Evolutionary conservation across 1,140 invertebrate species (phyloP), one percentile per base, ranked within the genome.

Genomic region (Aleiodes sp.): DNA sequence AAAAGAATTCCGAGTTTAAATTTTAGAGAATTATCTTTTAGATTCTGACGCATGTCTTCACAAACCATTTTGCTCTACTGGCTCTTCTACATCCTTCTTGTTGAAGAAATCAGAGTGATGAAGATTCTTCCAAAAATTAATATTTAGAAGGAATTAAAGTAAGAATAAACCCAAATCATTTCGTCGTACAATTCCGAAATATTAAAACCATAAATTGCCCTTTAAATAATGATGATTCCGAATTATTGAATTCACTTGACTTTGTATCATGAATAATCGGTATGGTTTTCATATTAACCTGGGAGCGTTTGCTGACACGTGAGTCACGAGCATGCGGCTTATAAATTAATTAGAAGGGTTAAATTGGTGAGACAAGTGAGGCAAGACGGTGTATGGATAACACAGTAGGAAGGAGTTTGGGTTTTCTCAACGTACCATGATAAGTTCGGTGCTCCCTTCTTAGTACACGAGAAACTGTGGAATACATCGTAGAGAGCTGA

Each of bases 261-360:
- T 59, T 9, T 29, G 24, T 59, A n/a, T n/a, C 26, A 68, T 62
- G 43, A 69, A 69, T 63, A 56, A 69, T 69, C 33, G 31, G 10
- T n/a, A 39, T 56, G 14, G 41, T 69, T 69, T 63, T 56, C 60
- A 66, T 65, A 65, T 65, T 70, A 70, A 46, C 68, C 16, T 60
- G 43, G 31, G 10, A 59, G 33, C 39, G 37, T 65, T 61, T 57
- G 65, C 62, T 71, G 70, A 61, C 64, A 62, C 64, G 65, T 67
- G 43, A 69, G 67, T 69, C 67, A 75, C 73, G 75, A 78, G 73
- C 73, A 76, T 70, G 68, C 39, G 72, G 70, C 77, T 82, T 79
- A 81, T 83, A 80, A 79, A 82, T 81, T 81, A 82, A 83, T 83
- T 81, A 80, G 75, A 71, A 76, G 77, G 80, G 81, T 80, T 78